Conservation (phyloP, 2,888 invertebrate genomes). For the Lasioglossum zephyrum region DNA sequence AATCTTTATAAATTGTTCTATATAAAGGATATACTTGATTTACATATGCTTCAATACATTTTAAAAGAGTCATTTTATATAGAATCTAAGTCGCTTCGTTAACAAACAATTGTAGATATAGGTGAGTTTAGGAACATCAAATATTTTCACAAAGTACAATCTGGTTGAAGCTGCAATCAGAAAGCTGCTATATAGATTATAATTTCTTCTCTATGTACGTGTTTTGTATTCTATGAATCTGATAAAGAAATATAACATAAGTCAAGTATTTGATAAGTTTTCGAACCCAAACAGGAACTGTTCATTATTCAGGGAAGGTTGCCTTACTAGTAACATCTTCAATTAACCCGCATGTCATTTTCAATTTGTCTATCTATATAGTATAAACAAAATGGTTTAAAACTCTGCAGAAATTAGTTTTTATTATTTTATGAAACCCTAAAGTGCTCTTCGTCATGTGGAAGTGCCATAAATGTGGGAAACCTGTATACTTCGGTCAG, state of each 20-base stretch:
- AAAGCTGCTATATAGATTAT: neutral
- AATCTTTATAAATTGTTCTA: neutral
- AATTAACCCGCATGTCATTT: constrained; percentile 70
- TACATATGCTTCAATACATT: neutral
- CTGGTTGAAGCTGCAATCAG: neutral
- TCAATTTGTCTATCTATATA: constrained; percentile 51
- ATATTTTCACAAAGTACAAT: neutral
- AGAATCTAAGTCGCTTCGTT: neutral
- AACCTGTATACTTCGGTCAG: constrained; percentile 91
- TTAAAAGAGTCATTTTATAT: neutral
- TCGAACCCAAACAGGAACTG: constrained; percentile 51
- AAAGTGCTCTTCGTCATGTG: constrained; percentile 86
- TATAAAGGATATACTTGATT: neutral
- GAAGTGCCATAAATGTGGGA: constrained; percentile 93
- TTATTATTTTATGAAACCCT: constrained; percentile 40
- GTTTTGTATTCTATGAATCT: constrained; percentile 20
- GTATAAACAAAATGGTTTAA: constrained; percentile 72
- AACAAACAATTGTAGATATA: neutral
- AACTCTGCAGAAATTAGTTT: constrained; percentile 16
- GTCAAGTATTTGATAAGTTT: constrained; percentile 51
- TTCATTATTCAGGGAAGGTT: constrained; percentile 60
- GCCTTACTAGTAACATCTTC: constrained; percentile 65
- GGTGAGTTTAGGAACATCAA: neutral
- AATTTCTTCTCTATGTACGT: constrained; percentile 30
- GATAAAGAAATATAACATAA: constrained; percentile 28